Base-by-base conservation (phyloP, 2,797 vertebrate species). In the Scleropages formosus region DNA sequence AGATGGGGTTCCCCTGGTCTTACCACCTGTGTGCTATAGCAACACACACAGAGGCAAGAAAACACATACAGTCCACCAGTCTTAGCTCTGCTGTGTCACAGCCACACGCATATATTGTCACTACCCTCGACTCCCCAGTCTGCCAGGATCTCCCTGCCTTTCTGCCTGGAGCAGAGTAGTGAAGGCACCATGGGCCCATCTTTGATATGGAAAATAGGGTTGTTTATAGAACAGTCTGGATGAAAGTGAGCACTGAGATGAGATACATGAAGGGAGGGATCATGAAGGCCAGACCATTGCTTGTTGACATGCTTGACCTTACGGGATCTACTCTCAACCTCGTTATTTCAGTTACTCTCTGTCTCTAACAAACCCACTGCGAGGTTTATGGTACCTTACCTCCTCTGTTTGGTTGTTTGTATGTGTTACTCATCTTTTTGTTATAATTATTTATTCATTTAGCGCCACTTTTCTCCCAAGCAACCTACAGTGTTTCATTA, bases 171-270 rank as follows among this genome's bases (percentile, higher is more conserved):
- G 22, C 6, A 60, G 24, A 1, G 16, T 8, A 10, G 31, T 26
- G 56, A 56, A 31, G 53, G 26, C 56, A 60, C 51, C 56, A 13
- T 8, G 16, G 26, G 53, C n/a, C 11, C 12, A 31, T 26, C 70
- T 72, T 72, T 46, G n/a, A 72, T 72, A 39, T 72, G 70, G 53
- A 44, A 60, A 59, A 46, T 53, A 72, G 56, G 59, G 51, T 26
- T 56, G 56, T 60, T 39, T 72, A 72, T 31, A 60, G 27, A 46
- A 20, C 26, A 75, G 77, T 39, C 6, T 76, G 84, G 83, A 88
- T 83, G 85, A 88, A 87, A 88, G 83, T 26, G 39, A 85, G 75
- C 73, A 7, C 4, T 0, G n/a, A 0, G 61, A 77, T 77, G 77
- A 81, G 80, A 79, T 65, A 72, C 77, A 72, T 77, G 63, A 80